Conservation (phyloP, 2,797 vertebrate species). For the Protosalanx chinensis region DNA sequence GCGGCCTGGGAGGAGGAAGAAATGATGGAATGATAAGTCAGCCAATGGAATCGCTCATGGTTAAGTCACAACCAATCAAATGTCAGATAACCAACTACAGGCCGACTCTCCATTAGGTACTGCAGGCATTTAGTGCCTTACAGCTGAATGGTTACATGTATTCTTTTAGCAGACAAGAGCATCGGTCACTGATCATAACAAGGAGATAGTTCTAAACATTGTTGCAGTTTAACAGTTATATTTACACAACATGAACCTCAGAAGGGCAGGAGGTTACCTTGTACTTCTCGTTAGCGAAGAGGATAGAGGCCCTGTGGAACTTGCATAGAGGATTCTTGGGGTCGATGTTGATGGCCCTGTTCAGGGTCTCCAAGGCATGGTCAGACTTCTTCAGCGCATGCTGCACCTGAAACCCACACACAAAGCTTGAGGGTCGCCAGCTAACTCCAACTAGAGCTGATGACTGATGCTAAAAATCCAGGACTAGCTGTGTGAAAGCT, state of each 20-base stretch:
- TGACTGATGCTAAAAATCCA: not conserved
- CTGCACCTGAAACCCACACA: constrained; percentile 78
- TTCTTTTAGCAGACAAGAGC: no score
- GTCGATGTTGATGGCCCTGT: constrained; percentile 93
- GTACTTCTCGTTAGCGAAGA: constrained; percentile 98
- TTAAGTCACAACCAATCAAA: not conserved
- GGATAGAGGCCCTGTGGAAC: constrained; percentile 95
- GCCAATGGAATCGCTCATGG: not conserved
- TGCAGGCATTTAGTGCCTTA: not conserved
- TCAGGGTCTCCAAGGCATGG: constrained; percentile 93
- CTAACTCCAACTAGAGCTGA: not conserved
- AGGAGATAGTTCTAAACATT: no score
- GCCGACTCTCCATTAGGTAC: not conserved
- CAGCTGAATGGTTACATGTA: no score
- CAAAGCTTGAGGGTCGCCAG: no score
- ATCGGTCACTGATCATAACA: no score
- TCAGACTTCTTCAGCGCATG: constrained; percentile 97
- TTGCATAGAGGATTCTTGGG: constrained; percentile 99
- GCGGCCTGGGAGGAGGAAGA: constrained; percentile 78
- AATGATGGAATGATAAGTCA: not conserved
- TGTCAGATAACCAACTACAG: not conserved
- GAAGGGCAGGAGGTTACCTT: constrained; percentile 74
- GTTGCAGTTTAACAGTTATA: no score
- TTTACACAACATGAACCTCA: no score
- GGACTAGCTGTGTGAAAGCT: not conserved